Evolutionary conservation across 2,888 invertebrate genomes (phyloP), one percentile per base, ranked within the genome.

Genomic region (Drosophila silvestris): DNA sequence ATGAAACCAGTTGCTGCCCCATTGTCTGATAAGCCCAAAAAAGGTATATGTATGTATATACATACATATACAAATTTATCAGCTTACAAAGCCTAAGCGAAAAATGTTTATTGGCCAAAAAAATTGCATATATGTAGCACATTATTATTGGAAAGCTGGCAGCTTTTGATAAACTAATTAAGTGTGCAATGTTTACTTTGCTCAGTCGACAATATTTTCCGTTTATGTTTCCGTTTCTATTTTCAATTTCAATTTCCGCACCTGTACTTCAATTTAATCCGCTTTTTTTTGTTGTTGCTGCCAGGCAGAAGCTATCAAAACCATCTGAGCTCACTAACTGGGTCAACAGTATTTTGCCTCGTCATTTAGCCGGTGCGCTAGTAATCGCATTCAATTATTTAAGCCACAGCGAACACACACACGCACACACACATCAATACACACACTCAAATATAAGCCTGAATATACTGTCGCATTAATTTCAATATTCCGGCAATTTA

Each of bases 301-400:
- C 26, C 51, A 56, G 60, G 44, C 37, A 26, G 54, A 30, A 74
- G 80, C 70, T 68, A 81, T 78, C 77, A 62, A 54, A 59, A 19
- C 77, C 81, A 78, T 71, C 81, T 59, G 47, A 56, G 60, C 78
- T 44, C 60, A 56, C 76, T 75, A 85, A 88, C 73, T 88, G 84
- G 85, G 90, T 90, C 90, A 90, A 77, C 85, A 70, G 70, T 74
- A 78, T 78, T 69, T 70, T 44, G 74, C 73, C 61, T 73, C 72
- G 82, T 79, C 85, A 82, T 81, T 82, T 61, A 56, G 67, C 72
- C 64, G 59, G 59, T 61, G 74, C 66, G 70, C 69, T 58, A 47
- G 73, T 88, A 89, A 88, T 90, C 90, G 75, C 83, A 82, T 80
- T 82, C 89, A 85, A 90, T 85, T 85, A 88, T 85, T 77, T 85